Conservation (phyloP, 2,888 invertebrate genomes). For the Hemicrepidius hirtus region DNA sequence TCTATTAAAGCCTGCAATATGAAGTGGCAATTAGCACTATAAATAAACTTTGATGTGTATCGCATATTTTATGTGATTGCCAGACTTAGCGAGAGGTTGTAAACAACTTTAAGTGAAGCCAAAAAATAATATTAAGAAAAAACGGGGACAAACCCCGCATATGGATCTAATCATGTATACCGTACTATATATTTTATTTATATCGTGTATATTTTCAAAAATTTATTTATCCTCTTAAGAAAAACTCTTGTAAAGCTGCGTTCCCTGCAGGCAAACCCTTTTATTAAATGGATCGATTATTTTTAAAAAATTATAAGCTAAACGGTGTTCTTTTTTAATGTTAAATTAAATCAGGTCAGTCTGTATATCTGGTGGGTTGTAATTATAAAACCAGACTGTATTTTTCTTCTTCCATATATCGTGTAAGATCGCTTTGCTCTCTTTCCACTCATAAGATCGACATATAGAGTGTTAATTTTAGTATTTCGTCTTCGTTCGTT, state of each 20-base stretch:
- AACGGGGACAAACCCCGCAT: too few relatives aligned
- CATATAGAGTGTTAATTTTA: conserved; percentile 17
- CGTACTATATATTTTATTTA: too few relatives aligned
- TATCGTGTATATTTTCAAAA: too few relatives aligned
- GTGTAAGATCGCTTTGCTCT: conserved; percentile 7
- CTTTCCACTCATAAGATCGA: background rate
- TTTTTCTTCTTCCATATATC: conserved; percentile 1
- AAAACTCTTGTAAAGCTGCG: too few relatives aligned
- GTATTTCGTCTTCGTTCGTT: conserved; percentile 13
- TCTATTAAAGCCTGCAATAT: background rate
- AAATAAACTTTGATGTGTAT: conserved; percentile 4
- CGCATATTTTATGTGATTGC: conserved; percentile 1
- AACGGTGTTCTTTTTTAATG: too few relatives aligned
- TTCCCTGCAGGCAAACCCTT: too few relatives aligned
- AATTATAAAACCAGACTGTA: background rate
- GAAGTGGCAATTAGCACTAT: conserved; percentile 9
- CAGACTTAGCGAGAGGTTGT: conserved; percentile 2
- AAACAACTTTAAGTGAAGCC: background rate
- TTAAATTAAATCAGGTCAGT: background rate
- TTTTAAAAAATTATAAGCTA: too few relatives aligned
- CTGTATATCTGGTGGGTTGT: background rate
- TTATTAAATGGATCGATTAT: too few relatives aligned
- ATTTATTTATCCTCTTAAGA: too few relatives aligned
- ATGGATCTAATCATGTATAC: too few relatives aligned
- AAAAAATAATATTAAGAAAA: too few relatives aligned